Conservation (phyloP, 2,113 vertebrate genomes). For the Bubalus kerabau region DNA sequence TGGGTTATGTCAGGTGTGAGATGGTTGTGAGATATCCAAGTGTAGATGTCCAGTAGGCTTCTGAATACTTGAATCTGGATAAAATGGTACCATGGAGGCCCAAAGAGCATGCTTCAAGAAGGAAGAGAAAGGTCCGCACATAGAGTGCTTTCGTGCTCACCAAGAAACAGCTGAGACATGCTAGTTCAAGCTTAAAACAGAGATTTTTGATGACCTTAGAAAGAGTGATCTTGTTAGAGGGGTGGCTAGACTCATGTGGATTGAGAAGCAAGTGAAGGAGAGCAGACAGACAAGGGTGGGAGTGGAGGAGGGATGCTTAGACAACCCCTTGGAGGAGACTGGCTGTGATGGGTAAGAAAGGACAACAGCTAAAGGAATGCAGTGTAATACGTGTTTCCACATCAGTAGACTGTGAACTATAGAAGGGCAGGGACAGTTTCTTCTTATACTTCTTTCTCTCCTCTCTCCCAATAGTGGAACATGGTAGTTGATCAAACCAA, state of each 20-base stretch:
- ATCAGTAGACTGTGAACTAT: not conserved
- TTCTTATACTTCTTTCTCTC: not conserved
- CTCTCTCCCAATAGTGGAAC: not conserved
- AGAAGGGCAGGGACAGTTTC: not conserved
- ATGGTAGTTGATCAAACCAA: not conserved
- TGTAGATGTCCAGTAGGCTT: not conserved
- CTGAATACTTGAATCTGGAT: not conserved
- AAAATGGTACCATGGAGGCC: not conserved
- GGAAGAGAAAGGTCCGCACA: not conserved
- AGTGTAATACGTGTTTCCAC: not conserved
- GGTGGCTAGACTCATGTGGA: not conserved
- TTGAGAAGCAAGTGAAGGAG: not conserved
- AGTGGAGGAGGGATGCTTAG: not conserved
- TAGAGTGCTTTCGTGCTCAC: rapidly evolving
- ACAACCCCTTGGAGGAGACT: not conserved
- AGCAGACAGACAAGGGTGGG: rapidly evolving
- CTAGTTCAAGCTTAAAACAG: not conserved
- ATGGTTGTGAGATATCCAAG: no score
- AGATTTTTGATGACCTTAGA: not conserved
- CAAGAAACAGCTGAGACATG: not conserved
- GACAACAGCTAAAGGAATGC: not conserved
- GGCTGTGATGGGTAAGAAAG: not conserved
- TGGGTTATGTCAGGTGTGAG: not conserved
- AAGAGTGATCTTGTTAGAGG: not conserved
- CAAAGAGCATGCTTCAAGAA: not conserved